Conservation (phyloP, 2,797 vertebrate species). For the Artibeus lituratus region DNA sequence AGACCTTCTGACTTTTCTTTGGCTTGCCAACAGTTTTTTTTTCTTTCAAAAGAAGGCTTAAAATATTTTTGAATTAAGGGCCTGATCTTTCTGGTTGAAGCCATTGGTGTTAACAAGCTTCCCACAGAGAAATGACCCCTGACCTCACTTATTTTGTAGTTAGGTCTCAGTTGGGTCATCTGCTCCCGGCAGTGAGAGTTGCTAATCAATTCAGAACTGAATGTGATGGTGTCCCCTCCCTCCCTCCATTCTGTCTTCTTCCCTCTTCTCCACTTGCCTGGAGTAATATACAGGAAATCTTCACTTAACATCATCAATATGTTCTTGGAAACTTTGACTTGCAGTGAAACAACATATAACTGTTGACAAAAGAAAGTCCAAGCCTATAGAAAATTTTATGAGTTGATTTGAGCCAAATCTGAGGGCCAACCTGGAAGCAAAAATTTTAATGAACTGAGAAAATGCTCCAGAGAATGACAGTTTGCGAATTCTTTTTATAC, state of each 20-base stretch:
- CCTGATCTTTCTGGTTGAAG: conserved; percentile 41
- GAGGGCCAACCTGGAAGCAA: not conserved
- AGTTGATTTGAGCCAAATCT: not conserved
- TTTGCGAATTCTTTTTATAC: not conserved
- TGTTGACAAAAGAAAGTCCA: not conserved
- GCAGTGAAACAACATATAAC: not conserved
- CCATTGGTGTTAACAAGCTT: conserved; percentile 4
- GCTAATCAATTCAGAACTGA: conserved; percentile 26
- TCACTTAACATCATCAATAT: not conserved
- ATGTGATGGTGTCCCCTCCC: not conserved
- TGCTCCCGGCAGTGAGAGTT: not conserved
- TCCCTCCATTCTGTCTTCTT: not conserved
- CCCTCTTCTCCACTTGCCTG: not conserved
- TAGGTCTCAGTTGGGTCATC: conserved; percentile 33
- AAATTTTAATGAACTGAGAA: not conserved
- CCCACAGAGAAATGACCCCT: conserved; percentile 17
- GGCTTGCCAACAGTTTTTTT: conserved; percentile 18
- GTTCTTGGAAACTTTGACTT: not conserved
- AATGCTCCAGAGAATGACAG: not conserved
- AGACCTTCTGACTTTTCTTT: conserved; percentile 36
- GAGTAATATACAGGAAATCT: not conserved
- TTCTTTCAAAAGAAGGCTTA: conserved; percentile 19
- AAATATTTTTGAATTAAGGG: conserved; percentile 40
- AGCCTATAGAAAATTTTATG: not conserved
- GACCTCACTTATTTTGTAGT: conserved; percentile 1